These are phyloP conservation scores for Nylanderia fulva DNA, from an alignment of 1,140 invertebrate species.

Conservation along the genomic window DNA sequence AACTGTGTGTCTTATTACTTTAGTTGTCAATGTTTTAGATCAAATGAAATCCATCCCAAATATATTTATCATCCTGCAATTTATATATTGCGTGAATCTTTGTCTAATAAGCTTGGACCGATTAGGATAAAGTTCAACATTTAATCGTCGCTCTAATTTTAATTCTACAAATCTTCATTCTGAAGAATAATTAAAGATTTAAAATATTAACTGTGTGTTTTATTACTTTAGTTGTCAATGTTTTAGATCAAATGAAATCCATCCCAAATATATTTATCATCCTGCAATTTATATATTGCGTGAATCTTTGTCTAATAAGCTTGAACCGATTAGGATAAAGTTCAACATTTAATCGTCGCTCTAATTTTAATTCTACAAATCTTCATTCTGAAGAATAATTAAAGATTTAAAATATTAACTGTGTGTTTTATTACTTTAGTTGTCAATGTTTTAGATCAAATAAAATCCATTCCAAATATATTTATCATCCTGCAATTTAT, in stretches of 20 bases:
- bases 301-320: not conserved
- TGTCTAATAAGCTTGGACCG: not conserved
- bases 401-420: not conserved
- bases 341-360: not conserved
- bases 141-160: slow-evolving; percentile 5
- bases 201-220: not conserved
- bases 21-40: not conserved
- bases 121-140: not conserved
- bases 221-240: not conserved
- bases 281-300: not conserved
- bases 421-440: no score
- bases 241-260: no score
- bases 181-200: slow-evolving; percentile 1
- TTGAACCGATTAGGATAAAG: not conserved
- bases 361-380: not conserved
- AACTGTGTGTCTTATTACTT: not conserved
- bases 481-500: not conserved
- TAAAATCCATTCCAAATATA: not conserved
- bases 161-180: not conserved
- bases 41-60: no score
- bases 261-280: no score
- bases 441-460: not conserved
- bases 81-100: not conserved
- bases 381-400: slow-evolving; percentile 9
- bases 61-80: no score